Evolutionary conservation across 2,797 vertebrate genomes (phyloP).

Genomic region (Clarias laeviceps): DNA sequence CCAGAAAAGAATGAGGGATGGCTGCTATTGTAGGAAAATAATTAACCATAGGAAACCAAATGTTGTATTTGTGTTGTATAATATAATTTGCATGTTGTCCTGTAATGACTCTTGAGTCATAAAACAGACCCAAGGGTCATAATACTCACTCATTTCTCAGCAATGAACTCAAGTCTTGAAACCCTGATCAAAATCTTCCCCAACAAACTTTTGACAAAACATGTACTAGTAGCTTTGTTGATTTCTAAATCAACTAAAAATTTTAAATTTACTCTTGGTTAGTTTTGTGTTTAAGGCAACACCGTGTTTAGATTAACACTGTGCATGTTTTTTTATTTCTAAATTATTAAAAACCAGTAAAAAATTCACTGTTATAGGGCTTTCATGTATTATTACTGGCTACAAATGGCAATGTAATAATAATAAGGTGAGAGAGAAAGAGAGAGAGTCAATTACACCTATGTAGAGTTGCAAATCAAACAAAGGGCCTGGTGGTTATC

Average conservation of each 20-base stretch:
- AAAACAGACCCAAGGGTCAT: slow-evolving; percentile 36
- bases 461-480: too few species aligned
- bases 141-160: slow-evolving; percentile 45
- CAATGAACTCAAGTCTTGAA: slow-evolving; percentile 37
- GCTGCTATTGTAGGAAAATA: too few species aligned
- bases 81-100: background rate
- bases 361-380: background rate
- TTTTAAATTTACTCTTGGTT: background rate
- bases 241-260: background rate
- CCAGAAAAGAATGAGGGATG: background rate
- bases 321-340: background rate
- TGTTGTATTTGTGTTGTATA: background rate
- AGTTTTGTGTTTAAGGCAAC: background rate
- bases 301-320: background rate
- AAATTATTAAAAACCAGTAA: background rate
- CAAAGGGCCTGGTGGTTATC: too few species aligned
- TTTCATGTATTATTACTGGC: background rate
- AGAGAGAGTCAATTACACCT: too few species aligned
- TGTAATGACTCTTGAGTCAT: slow-evolving; percentile 16
- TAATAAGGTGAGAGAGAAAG: background rate
- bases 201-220: background rate
- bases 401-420: background rate
- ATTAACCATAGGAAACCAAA: background rate
- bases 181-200: slow-evolving; percentile 47
- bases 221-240: too few species aligned